Percentiles rank a stretch among this genome's conserved stretches.
Conservation (phyloP, 2,113 vertebrate species). For the Etia nguti region DNA sequence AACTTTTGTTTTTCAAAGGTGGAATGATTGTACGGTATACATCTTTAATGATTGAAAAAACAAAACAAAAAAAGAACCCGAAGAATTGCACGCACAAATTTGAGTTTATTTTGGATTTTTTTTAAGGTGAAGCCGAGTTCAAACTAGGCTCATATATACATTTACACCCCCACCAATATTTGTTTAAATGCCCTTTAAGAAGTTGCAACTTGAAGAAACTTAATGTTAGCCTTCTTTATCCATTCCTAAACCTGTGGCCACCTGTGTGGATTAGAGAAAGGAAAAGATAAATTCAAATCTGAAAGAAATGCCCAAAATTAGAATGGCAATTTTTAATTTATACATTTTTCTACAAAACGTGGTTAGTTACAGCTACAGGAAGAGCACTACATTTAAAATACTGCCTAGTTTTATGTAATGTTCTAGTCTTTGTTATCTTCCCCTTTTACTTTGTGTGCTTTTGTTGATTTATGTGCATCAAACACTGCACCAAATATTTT, state of each 20-base stretch:
- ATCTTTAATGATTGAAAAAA: not conserved
- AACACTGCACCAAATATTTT: conserved; percentile 21
- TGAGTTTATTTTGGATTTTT: not conserved
- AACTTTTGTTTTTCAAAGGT: not conserved
- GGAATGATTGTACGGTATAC: not conserved
- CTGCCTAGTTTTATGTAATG: conserved; percentile 8
- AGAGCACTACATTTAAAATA: conserved; percentile 8
- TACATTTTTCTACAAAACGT: not conserved
- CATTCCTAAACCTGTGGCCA: not conserved
- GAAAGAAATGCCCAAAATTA: not conserved
- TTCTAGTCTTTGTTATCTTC: conserved; percentile 1
- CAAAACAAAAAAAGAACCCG: not conserved
- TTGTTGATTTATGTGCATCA: conserved; percentile 18
- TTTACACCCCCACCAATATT: not conserved
- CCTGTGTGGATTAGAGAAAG: not conserved
- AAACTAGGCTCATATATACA: not conserved
- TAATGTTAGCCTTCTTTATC: not conserved
- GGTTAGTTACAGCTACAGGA: not conserved
- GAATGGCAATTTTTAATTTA: not conserved
- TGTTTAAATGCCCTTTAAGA: not conserved
- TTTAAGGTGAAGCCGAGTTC: not conserved
- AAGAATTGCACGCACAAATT: not conserved
- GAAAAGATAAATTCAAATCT: accelerated
- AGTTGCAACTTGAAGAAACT: not conserved
- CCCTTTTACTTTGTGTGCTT: not conserved